Conservation (phyloP, 1,140 invertebrate genomes). For the Pygmarrhopalites habei region DNA sequence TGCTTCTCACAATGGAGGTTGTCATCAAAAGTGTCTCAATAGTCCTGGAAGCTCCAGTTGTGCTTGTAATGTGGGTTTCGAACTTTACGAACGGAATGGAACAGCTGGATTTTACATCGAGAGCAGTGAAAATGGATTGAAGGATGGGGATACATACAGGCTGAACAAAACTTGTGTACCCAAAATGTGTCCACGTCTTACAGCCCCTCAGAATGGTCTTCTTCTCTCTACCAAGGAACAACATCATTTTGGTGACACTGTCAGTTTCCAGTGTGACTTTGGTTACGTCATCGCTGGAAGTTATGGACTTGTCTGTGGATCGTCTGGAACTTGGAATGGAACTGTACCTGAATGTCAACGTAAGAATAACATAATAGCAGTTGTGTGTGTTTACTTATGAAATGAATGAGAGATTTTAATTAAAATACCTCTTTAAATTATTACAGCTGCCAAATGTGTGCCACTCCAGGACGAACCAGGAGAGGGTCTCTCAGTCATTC, state of each 20-base stretch:
- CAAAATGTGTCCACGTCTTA: constrained; percentile 74
- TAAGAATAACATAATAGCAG: no score
- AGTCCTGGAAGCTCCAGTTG: constrained; percentile 64
- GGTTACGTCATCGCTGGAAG: constrained; percentile 86
- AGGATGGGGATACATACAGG: constrained; percentile 80
- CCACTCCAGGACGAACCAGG: constrained; percentile 79
- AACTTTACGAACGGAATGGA: constrained; percentile 80
- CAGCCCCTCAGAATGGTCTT: constrained; percentile 80
- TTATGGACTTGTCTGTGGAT: constrained; percentile 74
- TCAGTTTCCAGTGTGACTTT: constrained; percentile 90
- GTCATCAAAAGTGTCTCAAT: constrained; percentile 89
- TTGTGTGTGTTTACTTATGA: neutral
- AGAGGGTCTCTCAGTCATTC: constrained; percentile 69
- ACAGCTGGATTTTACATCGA: constrained; percentile 83
- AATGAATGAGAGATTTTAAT: neutral
- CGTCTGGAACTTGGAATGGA: constrained; percentile 87
- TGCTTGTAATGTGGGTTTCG: constrained; percentile 83
- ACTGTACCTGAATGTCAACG: constrained; percentile 85
- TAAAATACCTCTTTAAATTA: neutral
- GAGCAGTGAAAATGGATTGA: constrained; percentile 70
- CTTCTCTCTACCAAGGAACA: constrained; percentile 70
- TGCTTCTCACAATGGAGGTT: constrained; percentile 77
- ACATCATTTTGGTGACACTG: constrained; percentile 83
- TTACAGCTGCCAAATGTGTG: constrained; percentile 75
- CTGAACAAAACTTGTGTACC: constrained; percentile 93